Evolutionary conservation across 1,140 invertebrate genomes (phyloP).

Genomic region (Chrysomallon squamiferum): DNA sequence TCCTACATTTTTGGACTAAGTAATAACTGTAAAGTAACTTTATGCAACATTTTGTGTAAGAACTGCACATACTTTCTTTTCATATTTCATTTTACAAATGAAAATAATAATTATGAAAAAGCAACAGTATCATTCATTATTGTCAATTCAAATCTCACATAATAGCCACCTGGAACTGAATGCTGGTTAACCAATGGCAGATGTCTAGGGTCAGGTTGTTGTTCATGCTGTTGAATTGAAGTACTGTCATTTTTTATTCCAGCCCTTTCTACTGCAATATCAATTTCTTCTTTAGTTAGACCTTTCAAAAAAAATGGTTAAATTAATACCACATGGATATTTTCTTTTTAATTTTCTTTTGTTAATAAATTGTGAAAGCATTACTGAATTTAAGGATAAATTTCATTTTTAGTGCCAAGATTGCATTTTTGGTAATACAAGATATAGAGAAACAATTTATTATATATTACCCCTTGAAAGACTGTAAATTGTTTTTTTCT

Average conservation of each 20-base stretch:
- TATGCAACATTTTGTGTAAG: too few species aligned
- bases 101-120: too few species aligned
- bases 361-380: neutral
- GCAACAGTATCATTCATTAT: too few species aligned
- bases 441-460: neutral
- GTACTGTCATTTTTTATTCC: constrained; percentile 10
- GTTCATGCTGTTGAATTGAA: neutral
- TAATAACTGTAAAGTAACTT: too few species aligned
- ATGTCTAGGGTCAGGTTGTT: neutral
- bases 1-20: too few species aligned
- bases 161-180: neutral
- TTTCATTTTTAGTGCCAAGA: neutral
- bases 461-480: too few species aligned
- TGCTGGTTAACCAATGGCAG: neutral
- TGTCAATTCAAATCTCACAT: too few species aligned
- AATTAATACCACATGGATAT: neutral
- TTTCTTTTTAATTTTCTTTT: neutral
- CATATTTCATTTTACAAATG: too few species aligned
- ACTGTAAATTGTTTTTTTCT: too few species aligned
- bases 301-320: constrained; percentile 16
- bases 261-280: constrained; percentile 32
- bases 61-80: too few species aligned
- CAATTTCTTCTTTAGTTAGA: constrained; percentile 41
- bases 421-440: neutral
- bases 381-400: neutral